These are phyloP conservation scores for Avahi laniger DNA, from an alignment of 2,797 vertebrate species.

Conservation along the genomic window DNA sequence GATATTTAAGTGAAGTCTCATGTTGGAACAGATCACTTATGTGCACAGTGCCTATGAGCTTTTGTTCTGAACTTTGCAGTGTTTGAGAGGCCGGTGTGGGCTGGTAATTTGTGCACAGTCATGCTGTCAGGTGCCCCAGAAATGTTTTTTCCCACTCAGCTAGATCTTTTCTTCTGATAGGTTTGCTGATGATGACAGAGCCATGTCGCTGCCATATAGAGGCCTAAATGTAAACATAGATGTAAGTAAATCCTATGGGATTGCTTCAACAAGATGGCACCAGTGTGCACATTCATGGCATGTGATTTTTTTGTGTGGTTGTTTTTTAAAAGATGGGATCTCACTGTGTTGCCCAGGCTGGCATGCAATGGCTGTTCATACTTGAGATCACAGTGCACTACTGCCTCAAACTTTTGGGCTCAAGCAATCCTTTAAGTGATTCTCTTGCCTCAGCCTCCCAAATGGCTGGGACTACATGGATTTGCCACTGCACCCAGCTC, in stretches of 20 bases:
- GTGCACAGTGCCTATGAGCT: neutral
- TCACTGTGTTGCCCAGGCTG: neutral
- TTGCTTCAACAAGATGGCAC: slow-evolving; percentile 88
- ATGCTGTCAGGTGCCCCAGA: neutral
- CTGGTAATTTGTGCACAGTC: neutral
- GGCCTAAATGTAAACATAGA: slow-evolving; percentile 88
- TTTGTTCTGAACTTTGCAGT: neutral
- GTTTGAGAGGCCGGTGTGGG: neutral
- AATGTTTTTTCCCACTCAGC: neutral
- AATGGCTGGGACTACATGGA: neutral
- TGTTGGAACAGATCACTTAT: neutral
- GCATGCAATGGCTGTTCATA: neutral
- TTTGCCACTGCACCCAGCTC: neutral
- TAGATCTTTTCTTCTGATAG: slow-evolving; percentile 74
- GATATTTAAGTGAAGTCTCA: neutral
- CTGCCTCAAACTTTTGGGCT: neutral
- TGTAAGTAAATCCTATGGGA: slow-evolving; percentile 88
- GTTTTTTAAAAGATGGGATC: neutral
- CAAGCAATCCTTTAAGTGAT: neutral
- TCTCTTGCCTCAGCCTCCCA: neutral
- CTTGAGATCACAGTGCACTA: neutral
- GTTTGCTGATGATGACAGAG: slow-evolving; percentile 87
- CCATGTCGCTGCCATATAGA: slow-evolving; percentile 85
- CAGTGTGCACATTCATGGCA: slow-evolving; percentile 88
- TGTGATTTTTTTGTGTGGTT: neutral